Conservation (phyloP, 2,888 invertebrate genomes). For the Eulithis prunata region DNA sequence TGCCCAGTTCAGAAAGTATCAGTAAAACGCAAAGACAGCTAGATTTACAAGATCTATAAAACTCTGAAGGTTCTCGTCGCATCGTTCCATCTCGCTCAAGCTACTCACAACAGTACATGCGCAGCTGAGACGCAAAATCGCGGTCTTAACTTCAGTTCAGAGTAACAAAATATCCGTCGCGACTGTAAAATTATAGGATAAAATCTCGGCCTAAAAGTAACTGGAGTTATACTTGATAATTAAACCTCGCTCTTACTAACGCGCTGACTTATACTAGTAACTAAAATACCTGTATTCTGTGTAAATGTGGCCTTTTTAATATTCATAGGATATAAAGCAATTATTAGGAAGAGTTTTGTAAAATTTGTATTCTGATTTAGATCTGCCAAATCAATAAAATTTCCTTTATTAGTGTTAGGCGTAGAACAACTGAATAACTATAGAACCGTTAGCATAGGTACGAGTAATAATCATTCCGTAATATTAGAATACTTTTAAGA, state of each 20-base stretch:
- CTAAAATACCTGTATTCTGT: constrained; percentile 5
- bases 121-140: not conserved
- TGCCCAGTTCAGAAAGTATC: too few relatives aligned
- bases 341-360: constrained; percentile 13
- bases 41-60: not conserved
- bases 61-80: not conserved
- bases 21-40: too few relatives aligned
- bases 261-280: too few relatives aligned
- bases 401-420: constrained; percentile 25
- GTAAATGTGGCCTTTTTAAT: constrained; percentile 14
- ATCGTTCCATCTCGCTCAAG: not conserved
- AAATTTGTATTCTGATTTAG: constrained; percentile 9
- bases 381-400: constrained; percentile 21
- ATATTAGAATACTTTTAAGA: not conserved
- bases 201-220: not conserved
- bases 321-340: not conserved
- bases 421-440: constrained; percentile 24
- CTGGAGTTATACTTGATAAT: not conserved
- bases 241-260: not conserved
- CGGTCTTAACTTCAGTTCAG: not conserved
- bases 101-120: not conserved
- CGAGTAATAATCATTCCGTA: constrained; percentile 24
- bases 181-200: not conserved
- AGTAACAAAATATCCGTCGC: not conserved
- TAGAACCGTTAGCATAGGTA: constrained; percentile 18